A percentile compares a stretch with the other conserved stretches of the same genome.
Evolutionary conservation across 53 echinoderm and acorn worm species (phyloP).

Genomic region (Temnopleurus reevesii): DNA sequence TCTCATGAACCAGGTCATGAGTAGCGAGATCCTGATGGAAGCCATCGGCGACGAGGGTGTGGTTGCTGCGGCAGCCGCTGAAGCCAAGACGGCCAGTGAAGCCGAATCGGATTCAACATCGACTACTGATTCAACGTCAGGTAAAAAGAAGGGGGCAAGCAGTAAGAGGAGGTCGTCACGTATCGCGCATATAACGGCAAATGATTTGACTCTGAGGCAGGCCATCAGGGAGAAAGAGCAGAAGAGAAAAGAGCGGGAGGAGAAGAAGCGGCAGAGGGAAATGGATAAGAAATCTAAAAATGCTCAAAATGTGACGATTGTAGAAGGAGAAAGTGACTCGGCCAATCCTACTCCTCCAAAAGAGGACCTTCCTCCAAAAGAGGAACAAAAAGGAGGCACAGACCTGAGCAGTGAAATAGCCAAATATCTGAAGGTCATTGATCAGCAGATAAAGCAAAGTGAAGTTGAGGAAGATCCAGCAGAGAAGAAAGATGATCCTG

Average conservation of each 20-base stretch:
- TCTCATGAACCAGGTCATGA: constrained; percentile 75
- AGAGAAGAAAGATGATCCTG: not conserved
- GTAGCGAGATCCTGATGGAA: constrained; percentile 61
- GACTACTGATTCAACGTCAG: constrained; percentile 9
- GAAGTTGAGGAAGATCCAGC: not conserved
- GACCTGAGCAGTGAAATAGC: constrained; percentile 41
- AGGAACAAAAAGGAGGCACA: not conserved
- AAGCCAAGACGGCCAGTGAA: constrained; percentile 40
- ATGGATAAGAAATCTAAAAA: constrained; percentile 29
- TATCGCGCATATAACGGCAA: constrained; percentile 27
- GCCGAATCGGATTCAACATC: constrained; percentile 53
- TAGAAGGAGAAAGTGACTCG: not conserved
- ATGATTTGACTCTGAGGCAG: constrained; percentile 35
- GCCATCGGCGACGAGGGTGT: constrained; percentile 66
- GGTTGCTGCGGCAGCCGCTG: constrained; percentile 50
- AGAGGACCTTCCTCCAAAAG: not conserved
- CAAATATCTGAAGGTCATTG: constrained; percentile 40
- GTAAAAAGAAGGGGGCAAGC: constrained; percentile 34
- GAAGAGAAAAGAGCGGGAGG: constrained; percentile 43
- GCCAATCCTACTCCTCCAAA: not conserved
- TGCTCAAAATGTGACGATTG: not conserved
- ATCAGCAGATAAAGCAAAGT: constrained; percentile 37
- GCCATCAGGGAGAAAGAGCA: constrained; percentile 45
- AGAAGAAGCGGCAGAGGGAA: constrained; percentile 50
- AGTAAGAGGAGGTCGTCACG: constrained; percentile 40